Base-by-base conservation (phyloP, 2,113 vertebrate genomes). In the Alectura lathami region DNA sequence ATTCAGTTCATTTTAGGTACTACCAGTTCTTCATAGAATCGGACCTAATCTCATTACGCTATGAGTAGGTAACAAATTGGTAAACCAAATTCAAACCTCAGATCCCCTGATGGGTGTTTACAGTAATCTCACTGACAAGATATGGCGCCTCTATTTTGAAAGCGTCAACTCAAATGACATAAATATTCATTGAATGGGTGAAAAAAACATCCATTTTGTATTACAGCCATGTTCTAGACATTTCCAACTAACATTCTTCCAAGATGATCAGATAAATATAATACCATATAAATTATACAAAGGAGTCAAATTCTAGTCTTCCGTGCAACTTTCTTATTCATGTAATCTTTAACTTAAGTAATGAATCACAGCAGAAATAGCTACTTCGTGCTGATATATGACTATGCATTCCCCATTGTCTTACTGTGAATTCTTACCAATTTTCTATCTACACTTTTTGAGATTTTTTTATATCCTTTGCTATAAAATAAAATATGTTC, bases 111-210 rank as follows among this genome's bases (percentile, higher is more conserved):
- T 17, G 34, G 21, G 6, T 36, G 21, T n/a, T 79, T 75, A 6
- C 38, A 21, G 18, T 16, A 72, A 43, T 13, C 14, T 59, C 57
- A 63, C 8, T 0, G 0, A 42, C 14, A 16, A 1, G 23, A 29
- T 21, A 2, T 10, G 38, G 32, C 53, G 26, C 2, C 20, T 21
- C 36, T 57, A n/a, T 26, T 66, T 32, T 27, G 57, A 23, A 21
- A 88, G 67, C 24, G 50, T 4, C 12, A 34, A 11, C 5, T 9
- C 6, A 26, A 77, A 3, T 10, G 9, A 21, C 21, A 81, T 14
- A 64, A 27, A 2, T 7, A 6, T 23, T 36, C 45, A 9, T 6
- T 27, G 16, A 69, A 45, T 12, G 11, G 4, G 22, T 43, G 11
- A 56, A 56, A 1, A 45, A 66, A 73, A 26, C 2, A 43, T 6